These are phyloP conservation scores for Siderastrea siderea DNA, from an alignment of 92 coral and sea anemone species.

Conservation along the genomic window DNA sequence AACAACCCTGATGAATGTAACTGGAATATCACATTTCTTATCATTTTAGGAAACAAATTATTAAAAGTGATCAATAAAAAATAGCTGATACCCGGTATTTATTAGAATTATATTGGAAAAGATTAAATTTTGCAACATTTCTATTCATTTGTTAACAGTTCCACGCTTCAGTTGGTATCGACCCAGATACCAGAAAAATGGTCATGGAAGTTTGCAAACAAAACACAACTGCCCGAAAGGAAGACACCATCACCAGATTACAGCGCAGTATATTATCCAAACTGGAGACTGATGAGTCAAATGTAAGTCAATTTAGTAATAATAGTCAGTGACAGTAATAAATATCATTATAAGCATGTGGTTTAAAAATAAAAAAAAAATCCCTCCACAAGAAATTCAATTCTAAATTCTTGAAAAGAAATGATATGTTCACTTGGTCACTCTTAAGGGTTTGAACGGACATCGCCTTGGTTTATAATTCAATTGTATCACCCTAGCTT, in stretches of 20 bases:
- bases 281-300: constrained; percentile 22
- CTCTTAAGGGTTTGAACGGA: no score
- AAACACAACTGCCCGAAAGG: constrained; percentile 6
- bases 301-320: constrained; percentile 14
- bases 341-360: not conserved
- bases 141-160: not conserved
- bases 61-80: no score
- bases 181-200: not conserved
- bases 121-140: no score
- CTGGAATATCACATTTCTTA: no score
- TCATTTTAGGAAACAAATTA: no score
- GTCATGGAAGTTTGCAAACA: not conserved
- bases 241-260: constrained; percentile 2
- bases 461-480: no score
- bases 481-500: no score
- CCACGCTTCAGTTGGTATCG: constrained; percentile 21
- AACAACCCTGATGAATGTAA: no score
- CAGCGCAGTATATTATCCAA: constrained; percentile 14
- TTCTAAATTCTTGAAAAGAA: not conserved
- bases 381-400: not conserved
- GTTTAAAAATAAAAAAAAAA: not conserved
- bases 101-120: no score
- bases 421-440: not conserved
- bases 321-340: not conserved
- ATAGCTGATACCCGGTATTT: no score